Evolutionary conservation across 1,140 invertebrate genomes (phyloP).

Genomic region (Halesus radiatus): DNA sequence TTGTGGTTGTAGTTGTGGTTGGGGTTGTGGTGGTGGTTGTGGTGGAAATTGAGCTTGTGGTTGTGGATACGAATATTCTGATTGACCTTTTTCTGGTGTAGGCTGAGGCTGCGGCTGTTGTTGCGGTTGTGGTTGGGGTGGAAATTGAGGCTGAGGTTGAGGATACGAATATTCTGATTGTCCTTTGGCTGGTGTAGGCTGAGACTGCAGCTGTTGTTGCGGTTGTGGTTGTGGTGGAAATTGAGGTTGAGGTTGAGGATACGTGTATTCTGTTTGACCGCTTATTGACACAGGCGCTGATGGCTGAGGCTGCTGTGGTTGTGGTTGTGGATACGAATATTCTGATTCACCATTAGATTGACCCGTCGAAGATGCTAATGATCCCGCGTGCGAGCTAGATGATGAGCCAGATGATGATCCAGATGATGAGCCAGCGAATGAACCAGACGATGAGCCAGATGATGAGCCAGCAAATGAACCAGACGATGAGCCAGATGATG

Average conservation of each 20-base stretch:
- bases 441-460: too few species aligned
- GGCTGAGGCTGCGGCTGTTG: not conserved
- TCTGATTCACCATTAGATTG: not conserved
- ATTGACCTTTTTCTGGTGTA: not conserved
- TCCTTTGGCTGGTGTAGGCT: not conserved
- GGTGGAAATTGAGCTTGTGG: not conserved
- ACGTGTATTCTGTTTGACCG: not conserved
- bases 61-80: slow-evolving; percentile 10
- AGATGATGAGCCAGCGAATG: too few species aligned
- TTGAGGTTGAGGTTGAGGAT: slow-evolving; percentile 9
- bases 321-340: slow-evolving; percentile 18
- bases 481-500: not conserved
- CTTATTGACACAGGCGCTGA: not conserved
- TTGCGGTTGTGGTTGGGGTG: not conserved
- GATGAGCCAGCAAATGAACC: not conserved
- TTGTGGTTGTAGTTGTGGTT: not conserved
- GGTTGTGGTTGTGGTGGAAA: not conserved
- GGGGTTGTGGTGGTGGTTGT: not conserved
- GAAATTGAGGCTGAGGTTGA: not conserved
- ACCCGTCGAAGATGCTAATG: not conserved
- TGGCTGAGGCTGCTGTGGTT: not conserved
- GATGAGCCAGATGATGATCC: too few species aligned
- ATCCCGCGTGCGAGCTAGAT: too few species aligned
- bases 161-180: slow-evolving; percentile 3
- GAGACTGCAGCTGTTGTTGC: not conserved